Evolutionary conservation across 2,113 vertebrate species (phyloP).

Genomic region (Apodemus speciosus): DNA sequence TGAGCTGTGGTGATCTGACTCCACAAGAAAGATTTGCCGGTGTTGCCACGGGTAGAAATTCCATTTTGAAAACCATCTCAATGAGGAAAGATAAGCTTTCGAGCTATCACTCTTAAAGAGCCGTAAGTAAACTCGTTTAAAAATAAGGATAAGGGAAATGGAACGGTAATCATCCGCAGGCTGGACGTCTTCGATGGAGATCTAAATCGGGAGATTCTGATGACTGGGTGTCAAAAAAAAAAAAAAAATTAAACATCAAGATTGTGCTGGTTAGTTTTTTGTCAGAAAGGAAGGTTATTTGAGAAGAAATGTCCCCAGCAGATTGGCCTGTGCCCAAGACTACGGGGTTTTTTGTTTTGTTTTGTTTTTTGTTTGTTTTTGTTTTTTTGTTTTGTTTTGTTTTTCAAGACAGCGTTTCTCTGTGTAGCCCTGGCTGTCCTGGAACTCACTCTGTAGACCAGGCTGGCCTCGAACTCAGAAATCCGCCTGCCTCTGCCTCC

Average conservation of each 20-base stretch:
- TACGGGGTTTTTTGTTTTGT: too few relatives aligned
- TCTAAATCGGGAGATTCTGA: constrained; percentile 37
- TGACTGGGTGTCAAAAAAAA: neutral
- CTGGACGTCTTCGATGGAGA: neutral
- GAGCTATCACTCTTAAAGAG: neutral
- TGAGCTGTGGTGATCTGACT: neutral
- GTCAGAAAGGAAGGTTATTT: neutral
- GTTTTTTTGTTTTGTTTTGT: too few relatives aligned
- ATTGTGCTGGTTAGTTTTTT: neutral
- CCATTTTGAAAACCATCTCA: constrained; percentile 7
- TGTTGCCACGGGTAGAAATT: neutral
- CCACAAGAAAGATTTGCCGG: neutral
- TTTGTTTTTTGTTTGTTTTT: too few relatives aligned
- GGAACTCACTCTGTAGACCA: too few relatives aligned
- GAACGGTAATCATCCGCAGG: neutral
- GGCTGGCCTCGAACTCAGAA: too few relatives aligned
- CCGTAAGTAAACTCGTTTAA: neutral
- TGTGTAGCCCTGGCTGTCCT: too few relatives aligned
- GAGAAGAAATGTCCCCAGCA: neutral
- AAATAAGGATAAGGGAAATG: constrained; percentile 18
- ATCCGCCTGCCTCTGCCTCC: too few relatives aligned
- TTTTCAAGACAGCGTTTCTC: too few relatives aligned
- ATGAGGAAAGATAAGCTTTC: neutral
- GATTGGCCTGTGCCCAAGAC: neutral
- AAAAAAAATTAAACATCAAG: neutral